Conservation (phyloP, 1,140 invertebrate species). For the Ganaspis sp. region DNA sequence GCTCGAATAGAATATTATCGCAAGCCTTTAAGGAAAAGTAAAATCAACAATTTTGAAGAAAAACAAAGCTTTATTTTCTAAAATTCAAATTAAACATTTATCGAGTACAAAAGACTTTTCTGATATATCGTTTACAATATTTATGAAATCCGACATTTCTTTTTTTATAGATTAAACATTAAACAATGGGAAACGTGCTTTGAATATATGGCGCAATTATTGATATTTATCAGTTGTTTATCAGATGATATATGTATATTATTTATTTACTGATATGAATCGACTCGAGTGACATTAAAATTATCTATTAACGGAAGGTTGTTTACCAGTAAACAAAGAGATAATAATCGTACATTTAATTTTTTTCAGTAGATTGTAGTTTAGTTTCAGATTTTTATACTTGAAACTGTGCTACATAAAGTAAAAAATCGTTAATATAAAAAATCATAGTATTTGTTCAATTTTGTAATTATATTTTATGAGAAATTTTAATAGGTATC, state of each 20-base stretch:
- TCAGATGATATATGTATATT: conserved; percentile 4
- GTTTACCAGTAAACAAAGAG: conserved; percentile 10
- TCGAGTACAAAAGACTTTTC: too few relatives aligned
- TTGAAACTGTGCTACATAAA: too few relatives aligned
- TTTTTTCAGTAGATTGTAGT: not conserved
- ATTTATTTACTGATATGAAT: conserved; percentile 19
- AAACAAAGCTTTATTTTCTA: too few relatives aligned
- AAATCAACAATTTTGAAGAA: too few relatives aligned
- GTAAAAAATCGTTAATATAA: too few relatives aligned
- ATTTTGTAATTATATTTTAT: too few relatives aligned
- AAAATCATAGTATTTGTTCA: too few relatives aligned
- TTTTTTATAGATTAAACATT: not conserved
- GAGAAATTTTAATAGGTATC: too few relatives aligned
- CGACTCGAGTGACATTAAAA: not conserved
- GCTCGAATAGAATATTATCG: too few relatives aligned
- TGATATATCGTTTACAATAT: not conserved
- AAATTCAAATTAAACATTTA: too few relatives aligned
- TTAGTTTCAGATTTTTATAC: not conserved
- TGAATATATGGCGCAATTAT: not conserved
- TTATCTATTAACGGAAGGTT: not conserved
- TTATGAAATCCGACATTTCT: too few relatives aligned
- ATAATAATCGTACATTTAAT: not conserved
- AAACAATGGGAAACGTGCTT: conserved; percentile 1
- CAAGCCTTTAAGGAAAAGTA: too few relatives aligned
- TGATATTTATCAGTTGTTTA: not conserved